phyloP scores from a whole-genome alignment of 30 jellyfish, hydroid and myxozoan genomes.

The Sanderia malayensis region DNA sequence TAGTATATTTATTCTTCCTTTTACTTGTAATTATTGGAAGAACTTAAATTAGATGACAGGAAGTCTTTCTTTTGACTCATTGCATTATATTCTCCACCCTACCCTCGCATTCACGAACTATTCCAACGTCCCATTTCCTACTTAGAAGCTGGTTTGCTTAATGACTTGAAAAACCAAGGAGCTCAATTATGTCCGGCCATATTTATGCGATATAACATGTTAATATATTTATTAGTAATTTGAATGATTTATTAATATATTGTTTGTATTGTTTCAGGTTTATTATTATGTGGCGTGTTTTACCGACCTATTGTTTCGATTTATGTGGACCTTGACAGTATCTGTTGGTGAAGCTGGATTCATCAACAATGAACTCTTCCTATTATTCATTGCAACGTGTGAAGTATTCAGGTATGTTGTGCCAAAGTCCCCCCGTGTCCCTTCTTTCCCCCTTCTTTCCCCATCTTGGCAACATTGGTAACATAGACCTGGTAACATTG shows the following conservation, averaged over 20 bases:
- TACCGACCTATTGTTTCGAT: slow-evolving; percentile 79
- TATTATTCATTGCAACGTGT: slow-evolving; percentile 74
- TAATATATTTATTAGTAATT: too few species aligned
- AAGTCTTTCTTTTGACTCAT: too few species aligned
- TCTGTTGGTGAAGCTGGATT: slow-evolving; percentile 97
- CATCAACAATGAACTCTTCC: slow-evolving; percentile 74
- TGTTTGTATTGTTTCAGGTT: slow-evolving; percentile 29
- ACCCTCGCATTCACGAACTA: neutral
- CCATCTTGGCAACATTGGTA: too few species aligned
- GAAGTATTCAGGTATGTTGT: slow-evolving; percentile 84
- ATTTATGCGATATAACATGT: neutral
- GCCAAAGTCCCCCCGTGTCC: too few species aligned
- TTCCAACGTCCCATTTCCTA: neutral
- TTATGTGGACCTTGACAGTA: slow-evolving; percentile 94
- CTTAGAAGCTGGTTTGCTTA: neutral
- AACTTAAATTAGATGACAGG: too few species aligned
- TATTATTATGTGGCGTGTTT: slow-evolving; percentile 85
- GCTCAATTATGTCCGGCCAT: neutral
- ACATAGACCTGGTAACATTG: too few species aligned
- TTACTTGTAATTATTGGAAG: too few species aligned
- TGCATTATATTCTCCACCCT: too few species aligned
- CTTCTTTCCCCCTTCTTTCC: too few species aligned
- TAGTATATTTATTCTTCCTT: too few species aligned
- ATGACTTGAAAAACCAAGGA: neutral
- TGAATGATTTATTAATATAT: too few species aligned